Evolutionary conservation across 2,888 invertebrate genomes (phyloP), one percentile per base, ranked within the genome.

Genomic region (Halocaridina rubra): DNA sequence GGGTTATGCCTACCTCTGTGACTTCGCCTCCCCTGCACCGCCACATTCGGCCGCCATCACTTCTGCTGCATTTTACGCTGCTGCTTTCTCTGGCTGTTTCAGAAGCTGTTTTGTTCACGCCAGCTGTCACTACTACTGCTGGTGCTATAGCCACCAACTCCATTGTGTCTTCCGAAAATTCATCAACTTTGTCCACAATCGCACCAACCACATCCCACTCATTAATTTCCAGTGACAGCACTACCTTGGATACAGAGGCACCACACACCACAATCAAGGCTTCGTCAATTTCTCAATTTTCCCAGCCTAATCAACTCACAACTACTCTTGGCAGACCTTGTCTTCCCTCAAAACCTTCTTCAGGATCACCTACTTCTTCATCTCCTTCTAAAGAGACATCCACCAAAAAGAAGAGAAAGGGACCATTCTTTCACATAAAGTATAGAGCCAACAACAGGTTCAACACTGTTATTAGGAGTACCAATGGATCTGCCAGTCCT

Each of bases 1-100:
- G 75, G 81, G 82, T 82, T 59, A 78, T 67, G 77, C 77, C 82
- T 78, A 32, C 59, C 82, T 71, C 30, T 24, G 71, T 32, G 13
- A 61, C 13, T n/a, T 75, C 76, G 29, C 71, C 80, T 46, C 69
- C 80, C 80, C 59, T 32, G 59, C 72, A 72, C 80, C 80, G 59
- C 72, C 57, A 72, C n/a, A 71, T 39, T 27, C 33, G 24, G 72
- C 72, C 59, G n/a, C 27, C 46, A 29, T 27, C 19, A 29, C 77
- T 29, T 24, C 64, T 24, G 13, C 75, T 67, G 32, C 33, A 30
- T n/a, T n/a, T n/a, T n/a, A n/a, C n/a, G 59, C 77, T 82, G 22
- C 71, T 53, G 59, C 72, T 22, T 13, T 19, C 39, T 53, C 16
- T 53, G 57, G 32, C 29, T n/a, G 69, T 30, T 19, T 27, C 69